A percentile compares a stretch with the other conserved stretches of the same genome.
phyloP scores from a whole-genome alignment of 2,113 vertebrate genomes.

The Sterna hirundo region DNA sequence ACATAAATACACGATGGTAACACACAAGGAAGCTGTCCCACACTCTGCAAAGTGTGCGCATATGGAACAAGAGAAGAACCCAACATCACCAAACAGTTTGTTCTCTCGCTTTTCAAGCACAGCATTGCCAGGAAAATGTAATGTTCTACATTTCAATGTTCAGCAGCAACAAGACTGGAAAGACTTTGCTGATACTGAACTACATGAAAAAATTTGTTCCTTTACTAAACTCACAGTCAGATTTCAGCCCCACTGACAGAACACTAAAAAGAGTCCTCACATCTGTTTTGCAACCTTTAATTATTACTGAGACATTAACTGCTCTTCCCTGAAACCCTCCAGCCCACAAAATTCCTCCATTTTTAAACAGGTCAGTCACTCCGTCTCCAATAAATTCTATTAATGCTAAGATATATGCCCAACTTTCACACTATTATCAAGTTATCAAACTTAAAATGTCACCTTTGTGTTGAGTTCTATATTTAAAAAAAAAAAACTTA shows the following conservation, averaged over 20 bases:
- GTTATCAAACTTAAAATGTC: not conserved
- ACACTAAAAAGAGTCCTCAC: not conserved
- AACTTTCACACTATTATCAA: not conserved
- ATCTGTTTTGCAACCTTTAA: not conserved
- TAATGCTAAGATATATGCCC: not conserved
- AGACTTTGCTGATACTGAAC: not conserved
- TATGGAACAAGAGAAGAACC: accelerated
- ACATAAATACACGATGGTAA: accelerated
- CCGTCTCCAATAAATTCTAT: not conserved
- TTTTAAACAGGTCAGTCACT: not conserved
- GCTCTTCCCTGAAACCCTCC: not conserved
- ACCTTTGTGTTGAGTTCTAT: not conserved
- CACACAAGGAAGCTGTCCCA: not conserved
- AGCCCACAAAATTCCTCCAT: not conserved
- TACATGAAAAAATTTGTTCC: not conserved
- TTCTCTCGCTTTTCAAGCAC: not conserved
- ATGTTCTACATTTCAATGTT: accelerated
- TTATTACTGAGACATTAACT: not conserved
- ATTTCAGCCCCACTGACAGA: not conserved
- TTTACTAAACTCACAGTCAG: not conserved
- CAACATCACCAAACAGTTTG: accelerated
- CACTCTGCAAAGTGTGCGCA: accelerated
- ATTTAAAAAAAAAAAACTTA: not conserved
- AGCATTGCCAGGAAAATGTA: accelerated
- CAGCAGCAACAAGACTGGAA: not conserved